phyloP scores from a whole-genome alignment of 1,140 invertebrate species.

The Galleria mellonella region DNA sequence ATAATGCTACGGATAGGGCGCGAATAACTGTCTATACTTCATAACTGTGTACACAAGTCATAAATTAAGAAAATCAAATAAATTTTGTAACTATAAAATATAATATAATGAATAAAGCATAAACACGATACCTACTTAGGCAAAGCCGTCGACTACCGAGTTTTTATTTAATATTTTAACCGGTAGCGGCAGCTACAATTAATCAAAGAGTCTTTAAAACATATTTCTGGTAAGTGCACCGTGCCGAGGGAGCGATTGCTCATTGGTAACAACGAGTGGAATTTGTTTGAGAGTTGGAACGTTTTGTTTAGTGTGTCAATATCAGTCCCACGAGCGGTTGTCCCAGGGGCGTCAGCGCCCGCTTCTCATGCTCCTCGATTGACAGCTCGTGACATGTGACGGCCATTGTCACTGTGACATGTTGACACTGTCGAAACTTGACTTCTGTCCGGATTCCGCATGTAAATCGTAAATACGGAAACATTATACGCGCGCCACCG shows the following conservation, averaged over 20 bases:
- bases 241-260: constrained; percentile 47
- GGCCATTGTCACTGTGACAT: constrained; percentile 65
- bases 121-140: too few relatives aligned
- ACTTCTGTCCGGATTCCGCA: constrained; percentile 69
- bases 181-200: constrained; percentile 6
- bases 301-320: constrained; percentile 22
- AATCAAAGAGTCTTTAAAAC: constrained; percentile 3
- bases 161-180: background rate
- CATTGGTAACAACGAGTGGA: constrained; percentile 35
- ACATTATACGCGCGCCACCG: constrained; percentile 43
- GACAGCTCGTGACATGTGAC: constrained; percentile 66
- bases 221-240: constrained; percentile 16
- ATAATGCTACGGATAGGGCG: constrained; percentile 49
- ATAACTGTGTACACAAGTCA: constrained; percentile 58
- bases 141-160: background rate
- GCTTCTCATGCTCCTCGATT: constrained; percentile 63
- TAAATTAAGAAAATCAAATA: constrained; percentile 28
- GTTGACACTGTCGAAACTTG: constrained; percentile 70
- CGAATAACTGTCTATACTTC: constrained; percentile 58
- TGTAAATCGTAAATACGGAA: constrained; percentile 65
- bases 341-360: constrained; percentile 26
- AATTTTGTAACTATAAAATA: too few relatives aligned
- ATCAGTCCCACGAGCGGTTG: constrained; percentile 27
- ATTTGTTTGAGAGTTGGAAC: constrained; percentile 36
- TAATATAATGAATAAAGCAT: too few relatives aligned